Evolutionary conservation across 2,113 vertebrate genomes (phyloP).

Genomic region (Psittacara wagleri): DNA sequence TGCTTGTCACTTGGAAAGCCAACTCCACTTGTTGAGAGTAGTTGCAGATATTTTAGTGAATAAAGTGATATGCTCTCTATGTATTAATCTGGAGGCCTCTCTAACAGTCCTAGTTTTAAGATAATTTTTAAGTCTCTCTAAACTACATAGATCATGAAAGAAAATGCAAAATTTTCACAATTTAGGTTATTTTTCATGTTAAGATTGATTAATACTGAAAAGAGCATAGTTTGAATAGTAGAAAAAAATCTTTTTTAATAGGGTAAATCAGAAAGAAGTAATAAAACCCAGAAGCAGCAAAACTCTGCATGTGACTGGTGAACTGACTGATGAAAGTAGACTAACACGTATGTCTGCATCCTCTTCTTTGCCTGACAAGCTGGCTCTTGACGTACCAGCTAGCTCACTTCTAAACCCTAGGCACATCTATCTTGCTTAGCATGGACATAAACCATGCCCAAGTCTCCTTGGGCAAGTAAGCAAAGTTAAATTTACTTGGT

Average conservation of each 20-base stretch:
- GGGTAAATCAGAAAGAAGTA: not conserved
- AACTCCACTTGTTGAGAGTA: not conserved
- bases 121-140: not conserved
- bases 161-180: not conserved
- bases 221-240: not conserved
- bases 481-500: not conserved
- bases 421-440: not conserved
- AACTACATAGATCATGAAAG: not conserved
- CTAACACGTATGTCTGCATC: not conserved
- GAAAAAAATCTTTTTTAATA: not conserved
- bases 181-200: not conserved
- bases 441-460: not conserved
- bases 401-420: not conserved
- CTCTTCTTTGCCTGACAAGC: not conserved
- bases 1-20: not conserved
- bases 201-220: not conserved
- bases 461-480: slow-evolving; percentile 7
- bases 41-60: not conserved
- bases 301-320: not conserved
- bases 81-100: not conserved
- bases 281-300: not conserved
- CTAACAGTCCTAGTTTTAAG: not conserved
- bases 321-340: not conserved
- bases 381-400: slow-evolving; percentile 17
- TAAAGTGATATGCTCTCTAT: not conserved